Base-by-base conservation (phyloP, 2,797 vertebrate genomes). In the Crocidura indochinensis region DNA sequence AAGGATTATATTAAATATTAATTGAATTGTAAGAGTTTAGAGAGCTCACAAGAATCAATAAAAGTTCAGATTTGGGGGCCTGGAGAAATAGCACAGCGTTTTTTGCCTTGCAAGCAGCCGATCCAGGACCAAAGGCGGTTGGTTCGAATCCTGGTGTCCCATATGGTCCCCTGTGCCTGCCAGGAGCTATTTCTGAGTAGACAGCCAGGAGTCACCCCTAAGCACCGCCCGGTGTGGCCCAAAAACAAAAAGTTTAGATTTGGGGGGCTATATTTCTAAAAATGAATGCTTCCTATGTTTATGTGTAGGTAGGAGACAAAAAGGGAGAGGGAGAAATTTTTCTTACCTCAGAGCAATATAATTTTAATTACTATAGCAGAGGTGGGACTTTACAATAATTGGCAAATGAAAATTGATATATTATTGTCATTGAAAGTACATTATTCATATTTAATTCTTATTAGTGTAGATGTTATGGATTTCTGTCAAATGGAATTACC, bases 311-410 rank as follows among this genome's bases (percentile, higher is more conserved):
- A 56, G 12, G 53, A 56, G 53, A 56, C 15, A 56, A 19, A 56
- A n/a, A n/a, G n/a, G n/a, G n/a, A n/a, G n/a, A n/a, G n/a, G 77
- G 44, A 46, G 22, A 69, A 75, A 69, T 91, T 17, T 15, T 71
- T 15, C 12, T 20, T 26, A 10, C 20, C 2, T 17, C 29, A 31
- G 9, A 14, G 65, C 27, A 65, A 27, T 4, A 46, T 17, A 76
- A 7, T 5, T 19, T 75, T 68, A 20, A 27, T 60, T 69, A 31
- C 68, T 67, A 38, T 60, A 22, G 10, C 72, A 73, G 15, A 67
- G 2, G 64, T 85, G 22, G 44, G 11, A 12, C 62, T 89, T 74
- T 71, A 1, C 69, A 71, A 31, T 20, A 85, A 62, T 19, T 64
- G 26, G 73, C 85, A 4, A 76, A 46, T 9, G 15, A 5, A 26